Evolutionary conservation across 2,888 invertebrate genomes (phyloP), one percentile per base, ranked within the genome.

Genomic region (Plebejus melissa): DNA sequence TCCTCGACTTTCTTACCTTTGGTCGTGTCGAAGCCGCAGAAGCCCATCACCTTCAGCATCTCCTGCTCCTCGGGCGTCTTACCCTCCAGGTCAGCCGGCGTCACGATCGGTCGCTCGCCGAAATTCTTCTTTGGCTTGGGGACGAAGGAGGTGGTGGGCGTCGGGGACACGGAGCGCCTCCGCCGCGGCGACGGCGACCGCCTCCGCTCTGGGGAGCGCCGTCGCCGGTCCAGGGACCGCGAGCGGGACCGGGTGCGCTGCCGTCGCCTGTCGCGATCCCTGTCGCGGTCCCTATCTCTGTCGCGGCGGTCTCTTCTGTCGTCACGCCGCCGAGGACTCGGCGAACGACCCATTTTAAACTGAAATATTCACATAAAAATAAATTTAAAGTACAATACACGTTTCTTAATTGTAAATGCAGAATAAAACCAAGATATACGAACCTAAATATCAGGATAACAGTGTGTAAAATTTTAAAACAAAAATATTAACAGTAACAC

Each of bases 11-110:
- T 97, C 90, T 98, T 98, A 82, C 98, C 98, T 94, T 99, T 99
- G 0, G 99, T 99, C 0, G 98, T 96, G 86, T 99, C 98, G 89
- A 99, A 99, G 79, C 96, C 97, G 88, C 97, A 97, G 89, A 99
- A 99, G 28, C 99, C 99, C 99, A 99, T 99, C 78, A 97, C 92
- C 88, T 97, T 97, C 91, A 98, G 96, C 98, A 99, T 99, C 87
- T 98, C 98, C 82, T 97, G 96, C 89, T 98, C 98, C 83, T 98
- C 98, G 1, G 97, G 96, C 38, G 97, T 95, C 91, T 98, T 98
- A 36, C 98, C 98, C 89, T 97, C 97, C 81, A 98, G 93, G 89
- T 98, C 98, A 22, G 97, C 97, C 79, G 97, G 98, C 83, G 95
- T 95, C 79, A 96, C 94, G 80, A 95, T 94, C 28, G 96, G 96